Conservation (phyloP, 2,888 invertebrate genomes). For the Xestia ashworthii region DNA sequence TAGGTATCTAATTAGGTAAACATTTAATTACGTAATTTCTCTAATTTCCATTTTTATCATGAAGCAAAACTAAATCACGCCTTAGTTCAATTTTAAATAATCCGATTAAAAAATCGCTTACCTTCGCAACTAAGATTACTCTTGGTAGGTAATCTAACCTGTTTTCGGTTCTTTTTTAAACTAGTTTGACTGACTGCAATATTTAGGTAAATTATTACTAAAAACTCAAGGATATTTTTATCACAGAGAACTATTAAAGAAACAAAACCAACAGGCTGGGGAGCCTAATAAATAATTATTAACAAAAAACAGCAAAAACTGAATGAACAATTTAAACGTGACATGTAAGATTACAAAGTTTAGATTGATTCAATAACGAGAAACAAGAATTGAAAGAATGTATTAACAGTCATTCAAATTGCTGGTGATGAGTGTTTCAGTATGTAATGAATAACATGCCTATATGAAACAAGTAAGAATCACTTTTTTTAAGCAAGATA, state of each 20-base stretch:
- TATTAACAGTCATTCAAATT: constrained; percentile 4
- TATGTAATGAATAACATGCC: background rate
- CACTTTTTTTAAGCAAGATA: background rate
- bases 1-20: background rate
- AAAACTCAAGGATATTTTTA: background rate
- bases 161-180: background rate
- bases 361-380: background rate
- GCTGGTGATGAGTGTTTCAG: background rate
- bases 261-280: background rate
- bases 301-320: background rate
- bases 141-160: background rate
- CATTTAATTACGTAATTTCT: background rate
- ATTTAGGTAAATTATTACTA: background rate
- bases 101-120: background rate
- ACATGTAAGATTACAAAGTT: background rate
- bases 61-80: background rate
- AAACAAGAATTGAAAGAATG: background rate
- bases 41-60: background rate
- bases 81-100: constrained; percentile 7
- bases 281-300: background rate
- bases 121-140: background rate
- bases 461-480: no score
- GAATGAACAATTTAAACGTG: constrained; percentile 2
- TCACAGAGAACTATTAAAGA: background rate
- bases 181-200: background rate